Percentiles rank a stretch among this genome's conserved stretches.
These are phyloP conservation scores for Argopecten irradians DNA, from an alignment of 1,140 invertebrate species.

Conservation along the genomic window DNA sequence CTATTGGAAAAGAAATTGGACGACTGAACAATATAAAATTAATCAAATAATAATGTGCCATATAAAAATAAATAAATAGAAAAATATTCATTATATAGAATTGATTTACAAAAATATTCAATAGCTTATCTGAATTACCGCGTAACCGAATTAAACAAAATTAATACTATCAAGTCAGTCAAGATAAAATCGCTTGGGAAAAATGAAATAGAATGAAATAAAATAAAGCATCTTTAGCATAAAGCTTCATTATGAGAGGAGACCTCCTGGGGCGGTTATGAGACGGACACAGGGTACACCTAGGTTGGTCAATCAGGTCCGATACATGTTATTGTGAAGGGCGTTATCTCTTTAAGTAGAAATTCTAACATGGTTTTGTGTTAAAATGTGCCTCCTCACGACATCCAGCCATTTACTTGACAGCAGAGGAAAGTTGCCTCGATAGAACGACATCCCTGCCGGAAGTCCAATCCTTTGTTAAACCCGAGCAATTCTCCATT, in stretches of 20 bases:
- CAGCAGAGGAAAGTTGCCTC: neutral
- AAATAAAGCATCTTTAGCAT: neutral
- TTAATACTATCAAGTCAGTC: too few relatives aligned
- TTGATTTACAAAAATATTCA: too few relatives aligned
- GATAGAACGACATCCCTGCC: slow-evolving; percentile 5
- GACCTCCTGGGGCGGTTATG: neutral
- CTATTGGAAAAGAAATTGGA: neutral
- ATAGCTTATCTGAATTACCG: too few relatives aligned
- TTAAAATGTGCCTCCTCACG: slow-evolving; percentile 31
- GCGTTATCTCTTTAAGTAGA: slow-evolving; percentile 2
- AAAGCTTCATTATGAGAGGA: neutral
- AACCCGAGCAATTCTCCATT: slow-evolving; percentile 20
- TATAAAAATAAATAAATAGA: too few relatives aligned
- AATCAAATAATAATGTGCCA: too few relatives aligned
- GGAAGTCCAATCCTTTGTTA: slow-evolving; percentile 8
- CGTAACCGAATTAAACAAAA: too few relatives aligned
- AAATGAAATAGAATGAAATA: too few relatives aligned
- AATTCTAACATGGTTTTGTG: slow-evolving; percentile 2
- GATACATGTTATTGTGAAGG: neutral
- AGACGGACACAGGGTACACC: slow-evolving; percentile 4
- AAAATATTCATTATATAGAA: too few relatives aligned
- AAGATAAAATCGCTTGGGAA: too few relatives aligned
- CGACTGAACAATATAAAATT: neutral
- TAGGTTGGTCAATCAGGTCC: neutral
- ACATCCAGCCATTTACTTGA: slow-evolving; percentile 27